Evolutionary conservation across 92 coral and sea anemone species (phyloP), one percentile per base, ranked within the genome.

Genomic region (Parazoanthus darwini): DNA sequence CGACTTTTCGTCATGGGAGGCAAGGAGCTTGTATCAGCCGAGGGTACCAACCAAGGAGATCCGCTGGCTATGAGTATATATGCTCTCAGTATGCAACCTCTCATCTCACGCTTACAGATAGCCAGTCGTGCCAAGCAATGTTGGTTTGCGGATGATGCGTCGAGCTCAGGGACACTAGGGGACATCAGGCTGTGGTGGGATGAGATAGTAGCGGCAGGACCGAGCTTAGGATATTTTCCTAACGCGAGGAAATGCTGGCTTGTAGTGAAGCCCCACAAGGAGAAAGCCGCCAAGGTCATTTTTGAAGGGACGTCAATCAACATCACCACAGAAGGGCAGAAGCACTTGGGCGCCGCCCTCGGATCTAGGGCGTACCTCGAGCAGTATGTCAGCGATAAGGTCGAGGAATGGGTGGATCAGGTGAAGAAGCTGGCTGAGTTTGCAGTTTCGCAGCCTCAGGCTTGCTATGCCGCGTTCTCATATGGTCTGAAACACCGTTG

Each of bases 321-420:
- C 63, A 48, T 77, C 11, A 79, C 85, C 63, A 78, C 73, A 35
- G 73, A 87, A 78, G 90, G 90, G 74, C 90, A 87, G 70, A 87
- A 87, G 68, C 90, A 87, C 42, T 59, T 88, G 6, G 90, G 86
- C 63, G 87, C 90, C 26, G 87, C 78, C 48, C 14, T 88, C 42
- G 90, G 90, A 80, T 88, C 90, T 36, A 38, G 90, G 48, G 74
- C 33, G 22, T 79, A 50, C 79, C 76, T 87, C 2, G 77, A 51
- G 48, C 73, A 59, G 29, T 86, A 86, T 50, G 89, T 86, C 23
- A 26, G 43, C 68, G 83, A 77, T 23, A 86, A 86, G 75, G 86
- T 86, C 18, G 59, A 38, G 20, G 68, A 75, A 14, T 78, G 90
- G 90, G 71, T 78, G 44, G 70, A 66, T 22, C 73, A 83, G 54